Evolutionary conservation across 1,140 invertebrate species (phyloP), one percentile per base, ranked within the genome.

Genomic region (Drosophila takahashii): DNA sequence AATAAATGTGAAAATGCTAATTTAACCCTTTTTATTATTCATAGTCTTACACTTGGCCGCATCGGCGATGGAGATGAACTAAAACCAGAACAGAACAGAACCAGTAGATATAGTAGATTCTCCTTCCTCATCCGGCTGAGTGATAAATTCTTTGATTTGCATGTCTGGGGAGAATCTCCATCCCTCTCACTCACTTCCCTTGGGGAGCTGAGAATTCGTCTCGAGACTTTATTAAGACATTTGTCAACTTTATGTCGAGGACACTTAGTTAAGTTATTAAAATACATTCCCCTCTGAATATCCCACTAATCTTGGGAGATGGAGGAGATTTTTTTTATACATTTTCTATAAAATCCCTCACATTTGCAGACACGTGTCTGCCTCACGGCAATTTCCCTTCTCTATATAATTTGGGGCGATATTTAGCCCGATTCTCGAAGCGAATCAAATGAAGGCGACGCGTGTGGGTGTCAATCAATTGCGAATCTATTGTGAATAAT

Each of bases 11-110:
- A 91, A 91, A 90, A 91, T 91, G 90, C 90, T 91, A 91, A 91
- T 91, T 91, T 91, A 91, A 91, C 90, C 90, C 90, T 91, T 91
- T 81, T 91, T 91, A 91, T 86, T 91, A 91, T 91, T 91, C 90
- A 91, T 91, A 84, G 90, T 91, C 84, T 91, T 84, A 73, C 84
- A 89, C 62, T 87, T 83, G 75, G 67, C 50, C 83, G 84, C 52
- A 48, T 74, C 58, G 69, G 45, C 60, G 48, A 52, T 39, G 51
- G 32, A 45, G 64, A 70, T 54, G 62, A 69, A 45, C 59, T 64
- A 67, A 59, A 61, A 41, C 51, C 58, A 52, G 76, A 51, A 9
- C 53, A 52, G 76, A 51, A 9, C 53, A 52, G 71, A 52, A 9
- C 56, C 56, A 50, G 45, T 8, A n/a, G 22, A 37, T 48, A 52